A percentile compares a stretch with the other conserved stretches of the same genome.
These are phyloP conservation scores for Drosophila sp. DNA, from an alignment of 1,140 invertebrate species.

Conservation along the genomic window DNA sequence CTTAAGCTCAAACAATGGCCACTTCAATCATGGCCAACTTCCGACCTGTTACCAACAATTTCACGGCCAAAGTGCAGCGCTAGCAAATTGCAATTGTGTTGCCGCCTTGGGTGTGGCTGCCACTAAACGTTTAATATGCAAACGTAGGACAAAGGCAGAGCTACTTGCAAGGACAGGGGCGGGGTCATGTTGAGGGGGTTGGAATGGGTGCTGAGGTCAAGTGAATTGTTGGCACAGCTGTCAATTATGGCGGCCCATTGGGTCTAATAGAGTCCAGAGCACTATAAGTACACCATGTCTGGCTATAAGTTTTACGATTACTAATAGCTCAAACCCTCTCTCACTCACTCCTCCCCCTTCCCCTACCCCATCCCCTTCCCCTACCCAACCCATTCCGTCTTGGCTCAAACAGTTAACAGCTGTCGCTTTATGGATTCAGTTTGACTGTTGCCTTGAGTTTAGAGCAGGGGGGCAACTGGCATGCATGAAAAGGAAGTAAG, in stretches of 20 bases:
- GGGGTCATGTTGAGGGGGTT: too few species aligned
- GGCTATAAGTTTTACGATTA: slow-evolving; percentile 60
- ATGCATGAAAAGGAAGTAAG: background rate
- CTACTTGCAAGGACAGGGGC: background rate
- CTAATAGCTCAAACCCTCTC: slow-evolving; percentile 40
- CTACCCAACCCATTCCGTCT: background rate
- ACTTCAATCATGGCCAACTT: slow-evolving; percentile 42
- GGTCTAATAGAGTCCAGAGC: slow-evolving; percentile 45
- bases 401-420: slow-evolving; percentile 38
- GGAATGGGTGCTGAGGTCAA: slow-evolving; percentile 30
- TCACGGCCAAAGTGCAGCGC: slow-evolving; percentile 41
- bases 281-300: slow-evolving; percentile 29
- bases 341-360: slow-evolving; percentile 2
- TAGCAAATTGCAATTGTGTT: slow-evolving; percentile 13
- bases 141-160: background rate
- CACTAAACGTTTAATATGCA: slow-evolving; percentile 46
- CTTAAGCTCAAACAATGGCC: slow-evolving; percentile 25
- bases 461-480: background rate
- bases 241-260: slow-evolving; percentile 59
- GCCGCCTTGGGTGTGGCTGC: slow-evolving; percentile 20
- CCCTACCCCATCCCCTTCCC: too few species aligned
- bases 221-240: slow-evolving; percentile 56
- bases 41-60: slow-evolving; percentile 32
- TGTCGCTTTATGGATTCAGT: slow-evolving; percentile 23
- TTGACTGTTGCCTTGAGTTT: background rate